Evolutionary conservation across 1,140 invertebrate species (phyloP).

Genomic region (Monomorium pharaonis): DNA sequence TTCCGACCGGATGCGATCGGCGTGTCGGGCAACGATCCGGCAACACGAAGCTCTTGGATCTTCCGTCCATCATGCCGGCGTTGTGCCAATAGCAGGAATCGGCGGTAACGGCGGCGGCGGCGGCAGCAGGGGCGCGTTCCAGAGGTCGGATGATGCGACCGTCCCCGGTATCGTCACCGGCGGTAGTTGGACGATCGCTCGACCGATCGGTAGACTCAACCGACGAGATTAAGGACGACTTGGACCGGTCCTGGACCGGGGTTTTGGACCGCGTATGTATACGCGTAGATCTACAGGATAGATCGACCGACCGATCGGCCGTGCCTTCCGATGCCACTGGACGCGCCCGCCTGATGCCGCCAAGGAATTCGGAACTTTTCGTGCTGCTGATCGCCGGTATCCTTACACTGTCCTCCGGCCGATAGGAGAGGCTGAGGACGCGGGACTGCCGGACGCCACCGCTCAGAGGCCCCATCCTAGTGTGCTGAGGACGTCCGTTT

Average conservation of each 20-base stretch:
- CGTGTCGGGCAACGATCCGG: slow-evolving; percentile 75
- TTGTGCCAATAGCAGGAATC: slow-evolving; percentile 72
- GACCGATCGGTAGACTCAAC: neutral
- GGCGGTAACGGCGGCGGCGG: slow-evolving; percentile 54
- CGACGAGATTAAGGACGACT: slow-evolving; percentile 16
- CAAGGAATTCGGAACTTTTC: slow-evolving; percentile 64
- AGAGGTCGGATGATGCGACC: slow-evolving; percentile 77
- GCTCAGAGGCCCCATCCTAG: slow-evolving; percentile 52
- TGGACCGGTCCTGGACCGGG: slow-evolving; percentile 12
- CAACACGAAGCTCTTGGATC: slow-evolving; percentile 81
- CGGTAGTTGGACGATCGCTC: slow-evolving; percentile 15
- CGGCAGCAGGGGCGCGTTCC: slow-evolving; percentile 63
- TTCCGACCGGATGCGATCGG: slow-evolving; percentile 66
- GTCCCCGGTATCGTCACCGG: slow-evolving; percentile 1
- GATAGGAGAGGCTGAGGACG: slow-evolving; percentile 77
- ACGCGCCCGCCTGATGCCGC: slow-evolving; percentile 57
- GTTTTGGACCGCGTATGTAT: neutral
- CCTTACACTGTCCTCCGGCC: slow-evolving; percentile 79
- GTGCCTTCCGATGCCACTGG: slow-evolving; percentile 16
- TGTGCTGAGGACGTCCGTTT: slow-evolving; percentile 75
- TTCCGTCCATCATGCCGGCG: slow-evolving; percentile 76
- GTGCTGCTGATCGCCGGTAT: slow-evolving; percentile 69
- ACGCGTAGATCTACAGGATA: neutral
- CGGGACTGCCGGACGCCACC: slow-evolving; percentile 52
- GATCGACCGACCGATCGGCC: slow-evolving; percentile 17